Evolutionary conservation across 2,113 vertebrate species (phyloP).

Genomic region (Myrmecophaga tridactyla): DNA sequence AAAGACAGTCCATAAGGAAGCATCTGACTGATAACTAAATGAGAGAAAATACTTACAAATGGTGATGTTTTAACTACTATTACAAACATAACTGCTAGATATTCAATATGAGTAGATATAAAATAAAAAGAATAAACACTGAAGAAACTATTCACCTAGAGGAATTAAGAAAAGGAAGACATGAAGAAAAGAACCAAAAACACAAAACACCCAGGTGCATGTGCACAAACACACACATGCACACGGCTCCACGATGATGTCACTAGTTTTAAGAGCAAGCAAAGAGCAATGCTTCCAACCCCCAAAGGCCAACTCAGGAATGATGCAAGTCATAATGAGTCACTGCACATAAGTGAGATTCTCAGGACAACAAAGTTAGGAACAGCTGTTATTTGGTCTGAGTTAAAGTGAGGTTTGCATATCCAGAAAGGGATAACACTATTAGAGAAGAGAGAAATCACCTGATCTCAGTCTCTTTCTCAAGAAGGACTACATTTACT

Average conservation of each 20-base stretch:
- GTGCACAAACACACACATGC: background rate
- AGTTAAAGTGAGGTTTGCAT: background rate
- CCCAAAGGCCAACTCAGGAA: constrained; percentile 13
- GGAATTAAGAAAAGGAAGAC: background rate
- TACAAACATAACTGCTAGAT: background rate
- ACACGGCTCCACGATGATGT: background rate
- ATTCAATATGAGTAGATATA: background rate
- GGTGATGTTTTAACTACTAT: background rate
- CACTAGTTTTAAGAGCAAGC: background rate
- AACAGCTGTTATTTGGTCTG: constrained; percentile 49
- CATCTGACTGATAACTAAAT: background rate
- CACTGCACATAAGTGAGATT: constrained; percentile 35
- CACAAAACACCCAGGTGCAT: background rate
- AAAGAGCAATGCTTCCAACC: background rate
- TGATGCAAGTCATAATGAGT: constrained; percentile 77
- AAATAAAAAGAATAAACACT: constrained; percentile 15
- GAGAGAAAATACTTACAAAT: background rate
- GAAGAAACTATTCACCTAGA: background rate
- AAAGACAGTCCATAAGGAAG: background rate
- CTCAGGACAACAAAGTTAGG: constrained; percentile 9
- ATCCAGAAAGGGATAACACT: constrained; percentile 31
- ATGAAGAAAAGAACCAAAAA: background rate
- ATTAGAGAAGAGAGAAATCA: background rate
- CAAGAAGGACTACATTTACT: background rate
- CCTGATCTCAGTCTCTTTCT: background rate